Conservation (phyloP, 2,888 invertebrate species). For the Cosmopolites sordidus region DNA sequence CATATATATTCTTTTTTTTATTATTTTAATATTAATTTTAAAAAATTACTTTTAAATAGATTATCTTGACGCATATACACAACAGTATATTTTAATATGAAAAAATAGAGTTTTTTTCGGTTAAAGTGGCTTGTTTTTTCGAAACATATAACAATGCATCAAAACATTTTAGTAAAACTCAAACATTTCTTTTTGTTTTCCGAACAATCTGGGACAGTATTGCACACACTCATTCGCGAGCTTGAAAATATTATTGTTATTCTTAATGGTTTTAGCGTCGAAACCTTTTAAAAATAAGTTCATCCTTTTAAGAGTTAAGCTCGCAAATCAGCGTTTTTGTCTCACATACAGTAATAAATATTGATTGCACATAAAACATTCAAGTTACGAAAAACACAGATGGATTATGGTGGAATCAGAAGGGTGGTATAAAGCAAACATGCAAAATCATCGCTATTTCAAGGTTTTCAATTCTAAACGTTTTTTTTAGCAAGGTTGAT, state of each 20-base stretch:
- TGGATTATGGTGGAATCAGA: too few relatives aligned
- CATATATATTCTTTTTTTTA: slow-evolving; percentile 27
- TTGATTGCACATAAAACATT: too few relatives aligned
- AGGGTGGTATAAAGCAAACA: too few relatives aligned
- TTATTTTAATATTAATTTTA: slow-evolving; percentile 32
- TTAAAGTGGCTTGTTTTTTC: neutral
- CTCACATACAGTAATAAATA: too few relatives aligned
- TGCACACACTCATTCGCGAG: neutral
- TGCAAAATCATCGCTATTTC: neutral
- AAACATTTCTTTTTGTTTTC: neutral
- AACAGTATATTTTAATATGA: neutral
- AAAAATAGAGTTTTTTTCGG: slow-evolving; percentile 7
- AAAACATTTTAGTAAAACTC: slow-evolving; percentile 5
- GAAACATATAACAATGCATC: neutral
- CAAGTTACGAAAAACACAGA: too few relatives aligned
- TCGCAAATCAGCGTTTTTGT: too few relatives aligned
- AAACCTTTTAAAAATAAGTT: too few relatives aligned
- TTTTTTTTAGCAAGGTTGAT: too few relatives aligned
- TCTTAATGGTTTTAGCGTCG: too few relatives aligned
- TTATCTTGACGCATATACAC: slow-evolving; percentile 54
- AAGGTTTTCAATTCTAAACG: slow-evolving; percentile 20
- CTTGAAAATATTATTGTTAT: too few relatives aligned
- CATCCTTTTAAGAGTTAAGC: too few relatives aligned
- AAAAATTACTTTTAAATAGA: slow-evolving; percentile 39
- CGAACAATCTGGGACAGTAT: slow-evolving; percentile 23